Evolutionary conservation across 2,888 invertebrate genomes (phyloP).

Genomic region (Drosophila eohydei): DNA sequence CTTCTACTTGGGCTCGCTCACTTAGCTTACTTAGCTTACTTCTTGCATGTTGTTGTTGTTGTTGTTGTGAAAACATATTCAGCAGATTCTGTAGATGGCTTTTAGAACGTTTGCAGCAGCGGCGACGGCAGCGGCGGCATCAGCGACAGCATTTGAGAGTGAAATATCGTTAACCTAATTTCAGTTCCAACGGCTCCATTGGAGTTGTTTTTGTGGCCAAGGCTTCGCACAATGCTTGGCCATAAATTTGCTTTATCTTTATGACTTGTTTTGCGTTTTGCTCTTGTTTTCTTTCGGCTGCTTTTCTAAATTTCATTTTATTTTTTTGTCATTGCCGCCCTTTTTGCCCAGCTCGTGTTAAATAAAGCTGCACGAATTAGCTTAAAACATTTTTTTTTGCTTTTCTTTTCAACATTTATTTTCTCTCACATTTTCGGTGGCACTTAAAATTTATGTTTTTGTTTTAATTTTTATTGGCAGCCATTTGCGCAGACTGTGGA

Average conservation of each 20-base stretch:
- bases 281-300: slow-evolving; percentile 23
- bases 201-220: slow-evolving; percentile 46
- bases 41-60: slow-evolving; percentile 24
- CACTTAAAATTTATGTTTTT: slow-evolving; percentile 54
- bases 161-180: slow-evolving; percentile 83
- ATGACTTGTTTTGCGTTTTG: slow-evolving; percentile 62
- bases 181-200: slow-evolving; percentile 49
- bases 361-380: slow-evolving; percentile 63
- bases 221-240: slow-evolving; percentile 60
- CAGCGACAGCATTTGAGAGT: slow-evolving; percentile 59
- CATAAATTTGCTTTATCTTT: slow-evolving; percentile 68
- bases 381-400: slow-evolving; percentile 41
- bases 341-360: slow-evolving; percentile 40
- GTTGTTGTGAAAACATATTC: slow-evolving; percentile 56
- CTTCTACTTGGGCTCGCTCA: too few relatives aligned
- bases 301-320: slow-evolving; percentile 42
- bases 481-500: slow-evolving; percentile 42
- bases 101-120: slow-evolving; percentile 37
- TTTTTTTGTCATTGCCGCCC: slow-evolving; percentile 49
- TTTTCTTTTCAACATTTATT: slow-evolving; percentile 4
- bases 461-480: slow-evolving; percentile 62
- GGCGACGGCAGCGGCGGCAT: slow-evolving; percentile 32
- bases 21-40: not conserved
- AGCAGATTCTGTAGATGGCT: slow-evolving; percentile 37
- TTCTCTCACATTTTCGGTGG: slow-evolving; percentile 21